These are phyloP conservation scores for Hydrochoerus hydrochaeris DNA, from an alignment of 2,113 vertebrate species.

Conservation along the genomic window DNA sequence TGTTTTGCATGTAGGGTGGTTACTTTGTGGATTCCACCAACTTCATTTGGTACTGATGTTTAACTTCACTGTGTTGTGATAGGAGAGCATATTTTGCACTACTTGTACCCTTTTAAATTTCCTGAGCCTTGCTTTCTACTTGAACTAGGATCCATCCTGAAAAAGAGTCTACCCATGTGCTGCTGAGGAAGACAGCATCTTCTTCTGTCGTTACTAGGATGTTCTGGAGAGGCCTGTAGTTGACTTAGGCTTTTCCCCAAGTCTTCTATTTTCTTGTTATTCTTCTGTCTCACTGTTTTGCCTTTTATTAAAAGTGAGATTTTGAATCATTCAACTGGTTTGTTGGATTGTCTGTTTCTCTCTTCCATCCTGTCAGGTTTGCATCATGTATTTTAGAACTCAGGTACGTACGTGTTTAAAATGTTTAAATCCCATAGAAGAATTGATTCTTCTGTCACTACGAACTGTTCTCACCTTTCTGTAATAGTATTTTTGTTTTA, in stretches of 20 bases:
- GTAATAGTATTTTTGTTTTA: background rate
- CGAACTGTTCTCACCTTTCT: background rate
- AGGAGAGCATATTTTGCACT: background rate
- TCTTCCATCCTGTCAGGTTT: background rate
- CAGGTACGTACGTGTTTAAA: background rate
- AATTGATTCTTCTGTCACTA: background rate
- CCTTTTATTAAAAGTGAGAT: background rate
- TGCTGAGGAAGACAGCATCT: background rate
- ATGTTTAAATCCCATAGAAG: background rate
- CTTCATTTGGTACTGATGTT: background rate
- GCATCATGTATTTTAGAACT: background rate
- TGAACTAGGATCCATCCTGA: background rate
- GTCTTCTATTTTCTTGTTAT: background rate
- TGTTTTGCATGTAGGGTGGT: background rate
- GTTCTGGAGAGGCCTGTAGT: background rate
- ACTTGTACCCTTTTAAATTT: background rate
- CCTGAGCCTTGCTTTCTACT: background rate
- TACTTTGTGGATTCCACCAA: background rate
- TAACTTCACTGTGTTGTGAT: background rate
- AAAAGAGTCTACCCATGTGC: background rate
- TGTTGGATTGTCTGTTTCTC: background rate
- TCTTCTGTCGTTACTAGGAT: background rate
- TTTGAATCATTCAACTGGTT: background rate
- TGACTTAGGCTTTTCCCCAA: background rate
- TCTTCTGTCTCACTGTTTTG: background rate